phyloP scores from a whole-genome alignment of 2,113 vertebrate species.

The Proteles cristata region DNA sequence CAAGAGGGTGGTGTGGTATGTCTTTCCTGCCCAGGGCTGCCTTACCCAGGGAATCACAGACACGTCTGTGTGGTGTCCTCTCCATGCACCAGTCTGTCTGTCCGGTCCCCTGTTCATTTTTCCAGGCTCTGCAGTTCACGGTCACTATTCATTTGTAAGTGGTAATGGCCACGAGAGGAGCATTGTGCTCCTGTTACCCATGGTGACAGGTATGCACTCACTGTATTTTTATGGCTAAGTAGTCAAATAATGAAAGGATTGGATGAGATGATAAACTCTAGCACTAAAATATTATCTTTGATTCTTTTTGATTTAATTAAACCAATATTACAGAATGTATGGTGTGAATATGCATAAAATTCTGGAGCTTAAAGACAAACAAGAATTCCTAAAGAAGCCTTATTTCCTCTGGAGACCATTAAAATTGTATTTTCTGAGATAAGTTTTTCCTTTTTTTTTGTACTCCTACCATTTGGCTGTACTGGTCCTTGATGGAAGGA shows the following conservation, averaged over 20 bases:
- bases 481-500: neutral
- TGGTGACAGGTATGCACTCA: neutral
- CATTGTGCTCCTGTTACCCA: accelerated
- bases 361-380: neutral
- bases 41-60: neutral
- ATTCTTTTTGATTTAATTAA: neutral
- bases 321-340: neutral
- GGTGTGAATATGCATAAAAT: neutral
- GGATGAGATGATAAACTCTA: neutral
- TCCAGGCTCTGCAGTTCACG: neutral
- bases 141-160: neutral
- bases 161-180: neutral
- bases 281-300: neutral
- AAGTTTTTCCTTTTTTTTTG: neutral
- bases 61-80: accelerated
- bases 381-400: neutral
- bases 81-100: neutral
- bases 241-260: neutral
- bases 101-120: neutral
- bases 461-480: neutral
- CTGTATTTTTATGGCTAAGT: neutral
- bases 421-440: neutral
- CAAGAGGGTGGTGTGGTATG: neutral
- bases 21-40: neutral
- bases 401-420: neutral